Base-by-base conservation (phyloP, 2,888 invertebrate species). In the Lymantria dispar region DNA sequence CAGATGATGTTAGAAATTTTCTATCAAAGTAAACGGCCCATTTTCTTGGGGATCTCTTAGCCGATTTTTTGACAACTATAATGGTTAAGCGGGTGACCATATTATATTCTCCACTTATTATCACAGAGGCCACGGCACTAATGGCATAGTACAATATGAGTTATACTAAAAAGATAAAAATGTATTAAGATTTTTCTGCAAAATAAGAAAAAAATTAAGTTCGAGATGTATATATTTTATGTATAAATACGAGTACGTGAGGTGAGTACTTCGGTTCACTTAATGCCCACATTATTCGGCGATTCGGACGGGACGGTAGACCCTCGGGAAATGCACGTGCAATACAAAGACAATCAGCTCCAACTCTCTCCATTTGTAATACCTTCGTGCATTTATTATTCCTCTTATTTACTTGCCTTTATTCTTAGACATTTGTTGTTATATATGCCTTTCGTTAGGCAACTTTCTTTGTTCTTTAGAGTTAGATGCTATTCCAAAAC, bases 291-390 rank as follows among this genome's bases (percentile, higher is more conserved):
- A 38, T 49, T 29, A 38, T 49, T 29, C 46, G 29, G n/a, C 40
- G 43, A 36, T 52, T 48, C 45, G 43, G 45, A 52, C 48, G 45
- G 68, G 68, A 63, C 66, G 63, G 59, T 54, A 58, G 51, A 52
- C 78, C 70, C 70, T 45, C 43, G 75, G 73, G 77, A 76, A 79
- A 78, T 80, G 73, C 73, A 74, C 76, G 78, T 69, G 64, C 54
- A 56, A 56, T 60, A 56, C 64, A 65, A 68, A 62, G 64, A 76
- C 75, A 76, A 74, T 70, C 65, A 68, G 63, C 61, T 61, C 56
- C 60, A 40, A 54, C 55, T 48, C 63, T 54, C 56, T 63, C 60
- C 58, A 65, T 70, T 65, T 60, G 61, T 58, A 63, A 61, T 60
- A 58, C 58, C 58, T 58, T 49, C 53, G 48, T 61, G 56, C 56